Evolutionary conservation across 2,797 vertebrate species (phyloP).

Genomic region (Artibeus lituratus): DNA sequence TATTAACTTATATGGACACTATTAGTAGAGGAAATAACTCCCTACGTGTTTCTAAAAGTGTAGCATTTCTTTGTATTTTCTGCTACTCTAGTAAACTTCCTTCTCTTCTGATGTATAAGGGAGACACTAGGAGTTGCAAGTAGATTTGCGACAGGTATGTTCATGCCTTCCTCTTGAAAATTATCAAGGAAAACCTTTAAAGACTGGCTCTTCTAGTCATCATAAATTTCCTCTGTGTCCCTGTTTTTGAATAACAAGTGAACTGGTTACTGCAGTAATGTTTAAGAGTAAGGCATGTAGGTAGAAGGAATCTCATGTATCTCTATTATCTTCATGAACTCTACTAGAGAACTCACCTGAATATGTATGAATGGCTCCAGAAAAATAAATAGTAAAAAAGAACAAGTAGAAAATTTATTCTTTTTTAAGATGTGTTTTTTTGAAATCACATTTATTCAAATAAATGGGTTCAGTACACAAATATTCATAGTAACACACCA

Average conservation of each 20-base stretch:
- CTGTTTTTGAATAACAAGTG: neutral
- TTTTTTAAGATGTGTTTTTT: neutral
- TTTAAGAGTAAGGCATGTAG: neutral
- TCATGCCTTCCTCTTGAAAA: neutral
- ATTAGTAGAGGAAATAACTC: neutral
- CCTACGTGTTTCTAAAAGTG: neutral
- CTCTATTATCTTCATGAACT: neutral
- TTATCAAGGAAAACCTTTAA: neutral
- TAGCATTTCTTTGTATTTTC: neutral
- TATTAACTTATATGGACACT: neutral
- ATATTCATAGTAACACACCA: constrained; percentile 53
- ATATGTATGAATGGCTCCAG: neutral
- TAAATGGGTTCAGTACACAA: constrained; percentile 27
- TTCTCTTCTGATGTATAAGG: neutral
- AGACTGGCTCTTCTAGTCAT: neutral
- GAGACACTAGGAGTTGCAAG: neutral
- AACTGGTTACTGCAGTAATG: neutral
- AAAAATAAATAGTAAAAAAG: neutral
- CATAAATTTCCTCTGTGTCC: neutral
- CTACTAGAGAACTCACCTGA: neutral
- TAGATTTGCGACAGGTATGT: neutral
- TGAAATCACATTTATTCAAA: constrained; percentile 29
- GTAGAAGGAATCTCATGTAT: neutral
- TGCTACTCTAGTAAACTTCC: neutral
- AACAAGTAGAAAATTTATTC: neutral